Conservation (phyloP, 2,888 invertebrate species). For the Apomyelois bistriatella region DNA sequence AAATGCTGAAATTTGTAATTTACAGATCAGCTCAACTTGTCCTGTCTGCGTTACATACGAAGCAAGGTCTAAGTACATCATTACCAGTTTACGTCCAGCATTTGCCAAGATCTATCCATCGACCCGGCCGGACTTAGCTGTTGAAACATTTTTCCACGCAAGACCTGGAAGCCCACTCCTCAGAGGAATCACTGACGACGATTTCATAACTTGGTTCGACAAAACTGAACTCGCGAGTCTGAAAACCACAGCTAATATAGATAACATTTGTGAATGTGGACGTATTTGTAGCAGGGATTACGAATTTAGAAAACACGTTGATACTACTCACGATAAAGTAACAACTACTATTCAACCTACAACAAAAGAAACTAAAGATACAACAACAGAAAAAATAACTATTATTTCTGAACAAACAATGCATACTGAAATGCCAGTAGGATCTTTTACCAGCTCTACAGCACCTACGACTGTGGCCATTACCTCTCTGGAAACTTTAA, state of each 20-base stretch:
- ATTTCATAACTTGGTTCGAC: slow-evolving; percentile 84
- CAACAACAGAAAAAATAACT: not conserved
- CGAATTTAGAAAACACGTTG: slow-evolving; percentile 53
- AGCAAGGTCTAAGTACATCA: slow-evolving; percentile 79
- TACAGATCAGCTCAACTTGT: slow-evolving; percentile 79
- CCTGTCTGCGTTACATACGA: slow-evolving; percentile 83
- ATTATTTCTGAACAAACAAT: slow-evolving; percentile 2
- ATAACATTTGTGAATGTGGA: slow-evolving; percentile 78
- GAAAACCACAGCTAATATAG: slow-evolving; percentile 64
- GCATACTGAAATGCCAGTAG: not conserved
- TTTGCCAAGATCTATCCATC: slow-evolving; percentile 83
- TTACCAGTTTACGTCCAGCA: slow-evolving; percentile 81
- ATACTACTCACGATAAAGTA: slow-evolving; percentile 25
- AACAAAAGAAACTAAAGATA: slow-evolving; percentile 9
- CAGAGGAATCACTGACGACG: slow-evolving; percentile 82
- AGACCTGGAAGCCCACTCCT: slow-evolving; percentile 80
- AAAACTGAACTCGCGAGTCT: slow-evolving; percentile 75
- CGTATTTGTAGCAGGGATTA: slow-evolving; percentile 70
- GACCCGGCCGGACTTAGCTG: slow-evolving; percentile 81
- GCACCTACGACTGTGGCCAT: slow-evolving; percentile 16
- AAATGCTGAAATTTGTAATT: too few relatives aligned
- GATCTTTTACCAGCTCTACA: slow-evolving; percentile 16
- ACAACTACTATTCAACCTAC: slow-evolving; percentile 23
- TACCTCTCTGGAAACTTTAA: slow-evolving; percentile 4
- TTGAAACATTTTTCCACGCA: slow-evolving; percentile 83